Base-by-base conservation (phyloP, 2,888 invertebrate species). In the Plebejus anna region DNA sequence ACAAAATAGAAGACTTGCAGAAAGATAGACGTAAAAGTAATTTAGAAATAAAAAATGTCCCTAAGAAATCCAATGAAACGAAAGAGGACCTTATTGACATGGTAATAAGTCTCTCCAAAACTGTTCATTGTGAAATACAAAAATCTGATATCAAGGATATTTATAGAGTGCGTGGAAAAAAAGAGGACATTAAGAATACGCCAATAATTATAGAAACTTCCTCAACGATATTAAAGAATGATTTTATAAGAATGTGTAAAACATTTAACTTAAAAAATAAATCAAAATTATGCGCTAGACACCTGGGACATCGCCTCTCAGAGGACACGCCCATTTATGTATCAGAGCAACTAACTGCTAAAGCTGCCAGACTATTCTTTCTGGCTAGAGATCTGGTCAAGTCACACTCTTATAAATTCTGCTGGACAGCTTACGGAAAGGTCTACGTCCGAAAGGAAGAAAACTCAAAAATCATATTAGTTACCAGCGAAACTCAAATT, bases 31-130 rank as follows among this genome's bases (percentile, higher is more conserved):
- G 78, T 2, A 80, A 81, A 76, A 13, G 76, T 0, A 76, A 77
- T 36, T 70, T 81, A 42, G 80, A 81, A 73, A 78, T 81, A 28
- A 79, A 80, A 70, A 80, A 79, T 75, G 78, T 80, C 0, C 81
- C 79, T 0, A 80, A 77, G 70, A 73, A 61, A 9, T 22, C 75
- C 0, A 76, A 55, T 1, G 80, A 80, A 76, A 76, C 76, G 0
- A 78, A 76, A 36, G 72, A 78, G 28, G 79, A 80, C 32, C 73
- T 81, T 4, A 42, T 79, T 2, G 36, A 78, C 0, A 79, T 80
- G 79, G 78, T 80, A 2, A 38, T 70, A 3, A 38, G 28, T 2
- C 36, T 80, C 0, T 77, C 79, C 2, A 59, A 75, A n/a, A 76
- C 51, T 3, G 36, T 81, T 2, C 78, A 76, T n/a, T 79, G 76